Evolutionary conservation across 2,888 invertebrate genomes (phyloP).

Genomic region (Lacanobia wlatinum): DNA sequence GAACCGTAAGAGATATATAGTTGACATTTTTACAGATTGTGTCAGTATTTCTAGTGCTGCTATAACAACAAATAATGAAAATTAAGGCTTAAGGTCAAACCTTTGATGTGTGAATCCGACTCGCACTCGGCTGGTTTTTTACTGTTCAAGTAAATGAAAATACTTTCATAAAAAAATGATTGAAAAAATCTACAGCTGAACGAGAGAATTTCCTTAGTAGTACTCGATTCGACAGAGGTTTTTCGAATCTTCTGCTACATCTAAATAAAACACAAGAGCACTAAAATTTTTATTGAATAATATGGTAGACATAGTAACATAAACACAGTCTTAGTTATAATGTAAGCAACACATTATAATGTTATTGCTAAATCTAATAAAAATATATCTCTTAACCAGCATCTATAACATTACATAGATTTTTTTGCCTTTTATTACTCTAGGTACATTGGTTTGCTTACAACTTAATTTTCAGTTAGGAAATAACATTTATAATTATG

Average conservation of each 20-base stretch:
- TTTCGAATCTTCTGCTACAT: constrained; percentile 12
- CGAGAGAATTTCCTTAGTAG: no score
- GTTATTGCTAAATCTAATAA: constrained; percentile 47
- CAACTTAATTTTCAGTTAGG: constrained; percentile 50
- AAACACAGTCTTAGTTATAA: constrained; percentile 59
- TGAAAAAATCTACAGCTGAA: not conserved
- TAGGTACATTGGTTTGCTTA: constrained; percentile 25
- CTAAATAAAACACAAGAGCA: constrained; percentile 57
- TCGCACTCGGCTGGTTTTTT: not conserved
- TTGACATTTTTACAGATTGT: no score
- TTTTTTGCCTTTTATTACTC: constrained; percentile 49
- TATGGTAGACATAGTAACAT: constrained; percentile 51
- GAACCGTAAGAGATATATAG: no score
- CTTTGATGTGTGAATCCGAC: no score
- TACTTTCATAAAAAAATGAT: not conserved
- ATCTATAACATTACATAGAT: constrained; percentile 30
- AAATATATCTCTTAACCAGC: constrained; percentile 33
- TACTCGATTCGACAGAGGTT: not conserved
- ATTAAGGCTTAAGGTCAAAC: no score
- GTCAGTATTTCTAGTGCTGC: no score
- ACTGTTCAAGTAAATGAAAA: no score
- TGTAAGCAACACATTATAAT: constrained; percentile 59
- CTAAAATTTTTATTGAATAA: constrained; percentile 44
- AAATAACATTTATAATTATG: constrained; percentile 40
- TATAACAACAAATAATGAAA: no score